Conservation (phyloP, 2,888 invertebrate species). For the Bruchidius siliquastri region DNA sequence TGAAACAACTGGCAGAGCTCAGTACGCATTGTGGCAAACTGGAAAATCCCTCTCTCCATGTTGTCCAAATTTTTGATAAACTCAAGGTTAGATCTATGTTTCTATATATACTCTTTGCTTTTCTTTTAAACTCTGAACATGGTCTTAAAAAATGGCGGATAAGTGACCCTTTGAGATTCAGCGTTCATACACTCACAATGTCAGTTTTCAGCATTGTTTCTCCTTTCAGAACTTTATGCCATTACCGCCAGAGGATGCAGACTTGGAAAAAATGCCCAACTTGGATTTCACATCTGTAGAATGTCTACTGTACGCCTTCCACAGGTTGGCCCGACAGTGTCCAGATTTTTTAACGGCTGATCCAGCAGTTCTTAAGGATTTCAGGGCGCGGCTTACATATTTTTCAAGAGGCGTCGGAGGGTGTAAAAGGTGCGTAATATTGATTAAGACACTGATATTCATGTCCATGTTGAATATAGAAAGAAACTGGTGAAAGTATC, state of each 20-base stretch:
- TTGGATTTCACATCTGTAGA: conserved; percentile 92
- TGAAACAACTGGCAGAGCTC: conserved; percentile 85
- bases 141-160: too few relatives aligned
- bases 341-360: conserved; percentile 74
- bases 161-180: too few relatives aligned
- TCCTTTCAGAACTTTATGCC: conserved; percentile 76
- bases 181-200: too few relatives aligned
- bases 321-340: conserved; percentile 72
- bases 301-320: conserved; percentile 75
- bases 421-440: conserved; percentile 20
- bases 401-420: conserved; percentile 87
- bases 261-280: conserved; percentile 65
- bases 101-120: too few relatives aligned
- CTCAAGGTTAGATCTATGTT: conserved; percentile 72
- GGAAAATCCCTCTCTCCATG: conserved; percentile 68
- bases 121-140: too few relatives aligned
- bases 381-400: conserved; percentile 82
- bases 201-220: not conserved
- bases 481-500: not conserved
- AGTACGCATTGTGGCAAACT: conserved; percentile 71
- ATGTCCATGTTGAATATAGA: too few relatives aligned
- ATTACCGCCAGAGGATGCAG: conserved; percentile 70
- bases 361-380: conserved; percentile 73
- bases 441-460: too few relatives aligned
- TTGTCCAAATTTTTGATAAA: conserved; percentile 71